Conservation (phyloP, 2,888 invertebrate species). For the Andrena flavipes region DNA sequence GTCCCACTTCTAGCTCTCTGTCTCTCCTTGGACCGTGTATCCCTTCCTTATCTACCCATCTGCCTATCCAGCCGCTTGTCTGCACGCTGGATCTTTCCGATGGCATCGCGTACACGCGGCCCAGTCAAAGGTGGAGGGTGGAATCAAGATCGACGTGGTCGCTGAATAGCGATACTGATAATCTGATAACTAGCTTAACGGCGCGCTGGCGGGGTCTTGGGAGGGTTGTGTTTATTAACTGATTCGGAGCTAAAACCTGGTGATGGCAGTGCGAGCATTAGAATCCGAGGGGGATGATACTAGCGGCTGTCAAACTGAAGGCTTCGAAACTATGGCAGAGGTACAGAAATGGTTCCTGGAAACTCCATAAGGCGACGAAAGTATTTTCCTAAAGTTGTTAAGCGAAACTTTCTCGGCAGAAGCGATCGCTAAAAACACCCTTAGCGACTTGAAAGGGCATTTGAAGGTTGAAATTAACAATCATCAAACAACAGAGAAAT, state of each 20-base stretch:
- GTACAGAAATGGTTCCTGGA: too few species aligned
- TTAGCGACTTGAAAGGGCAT: too few species aligned
- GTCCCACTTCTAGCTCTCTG: constrained; percentile 23
- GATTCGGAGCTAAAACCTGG: constrained; percentile 13
- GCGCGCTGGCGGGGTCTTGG: background rate
- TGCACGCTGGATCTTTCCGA: constrained; percentile 46
- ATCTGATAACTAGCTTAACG: constrained; percentile 46
- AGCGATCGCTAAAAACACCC: too few species aligned
- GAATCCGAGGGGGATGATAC: background rate
- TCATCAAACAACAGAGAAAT: background rate
- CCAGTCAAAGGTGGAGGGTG: constrained; percentile 16
- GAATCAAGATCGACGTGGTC: constrained; percentile 58
- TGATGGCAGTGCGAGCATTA: too few species aligned
- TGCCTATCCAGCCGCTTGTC: constrained; percentile 56
- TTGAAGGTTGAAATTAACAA: too few species aligned
- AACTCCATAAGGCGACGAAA: too few species aligned
- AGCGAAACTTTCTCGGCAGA: too few species aligned
- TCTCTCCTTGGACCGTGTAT: constrained; percentile 13
- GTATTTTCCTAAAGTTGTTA: too few species aligned
- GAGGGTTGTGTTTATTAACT: constrained; percentile 42
- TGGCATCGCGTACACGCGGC: constrained; percentile 39
- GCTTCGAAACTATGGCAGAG: too few species aligned
- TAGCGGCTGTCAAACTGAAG: background rate
- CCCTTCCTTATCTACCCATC: constrained; percentile 64
- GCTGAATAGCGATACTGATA: constrained; percentile 58